These are phyloP conservation scores for Micropoecilia bifurca DNA, from an alignment of 2,797 vertebrate genomes.

Conservation along the genomic window DNA sequence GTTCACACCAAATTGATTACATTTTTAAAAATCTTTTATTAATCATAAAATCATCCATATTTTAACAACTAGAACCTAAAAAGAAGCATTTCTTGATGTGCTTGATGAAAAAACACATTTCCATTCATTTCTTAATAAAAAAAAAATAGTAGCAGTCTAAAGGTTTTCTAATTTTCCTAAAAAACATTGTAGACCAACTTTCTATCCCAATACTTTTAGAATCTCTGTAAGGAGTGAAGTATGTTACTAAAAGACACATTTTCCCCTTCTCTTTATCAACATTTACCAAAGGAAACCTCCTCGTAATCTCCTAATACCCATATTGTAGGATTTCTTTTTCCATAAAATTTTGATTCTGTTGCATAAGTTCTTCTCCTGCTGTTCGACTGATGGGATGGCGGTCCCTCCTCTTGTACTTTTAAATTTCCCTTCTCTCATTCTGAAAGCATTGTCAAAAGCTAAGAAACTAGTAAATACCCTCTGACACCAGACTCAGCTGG, in stretches of 20 bases:
- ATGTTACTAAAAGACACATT: conserved; percentile 13
- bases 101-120: background rate
- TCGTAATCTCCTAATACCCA: background rate
- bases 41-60: background rate
- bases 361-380: conserved; percentile 55
- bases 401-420: conserved; percentile 48
- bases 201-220: conserved; percentile 22
- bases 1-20: background rate
- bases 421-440: conserved; percentile 45
- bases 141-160: background rate
- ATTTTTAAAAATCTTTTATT: too few relatives aligned
- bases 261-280: conserved; percentile 21
- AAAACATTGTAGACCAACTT: background rate
- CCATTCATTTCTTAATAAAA: background rate
- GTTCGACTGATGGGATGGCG: conserved; percentile 57
- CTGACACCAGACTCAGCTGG: conserved; percentile 29
- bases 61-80: background rate
- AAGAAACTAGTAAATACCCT: conserved; percentile 48
- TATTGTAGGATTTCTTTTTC: conserved; percentile 17
- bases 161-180: background rate
- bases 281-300: conserved; percentile 16
- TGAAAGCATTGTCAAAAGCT: conserved; percentile 33
- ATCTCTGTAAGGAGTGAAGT: conserved; percentile 22
- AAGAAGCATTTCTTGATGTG: background rate
- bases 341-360: conserved; percentile 51